A percentile compares a stretch with the other conserved stretches of the same genome.
Conservation (phyloP, 2,888 invertebrate species). For the Spialia ferax region DNA sequence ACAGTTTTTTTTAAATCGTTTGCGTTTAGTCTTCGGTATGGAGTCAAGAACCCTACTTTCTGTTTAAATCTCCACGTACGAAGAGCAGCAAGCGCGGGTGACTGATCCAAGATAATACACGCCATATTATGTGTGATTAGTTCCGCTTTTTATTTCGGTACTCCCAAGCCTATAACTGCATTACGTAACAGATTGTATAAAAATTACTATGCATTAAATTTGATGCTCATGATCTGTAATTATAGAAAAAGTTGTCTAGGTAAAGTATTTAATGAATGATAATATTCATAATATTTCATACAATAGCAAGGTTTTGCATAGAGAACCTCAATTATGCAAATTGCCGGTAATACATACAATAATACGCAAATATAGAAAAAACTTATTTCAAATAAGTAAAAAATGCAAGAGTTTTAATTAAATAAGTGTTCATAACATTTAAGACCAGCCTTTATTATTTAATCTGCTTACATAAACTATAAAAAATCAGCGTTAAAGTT, state of each 20-base stretch:
- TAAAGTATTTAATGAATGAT: too few species aligned
- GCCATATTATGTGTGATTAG: conserved; percentile 51
- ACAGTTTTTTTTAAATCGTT: not conserved
- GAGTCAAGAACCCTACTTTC: conserved; percentile 16
- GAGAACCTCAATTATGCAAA: too few species aligned
- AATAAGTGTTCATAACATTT: too few species aligned
- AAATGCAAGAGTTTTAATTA: too few species aligned
- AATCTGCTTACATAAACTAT: too few species aligned
- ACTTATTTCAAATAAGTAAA: too few species aligned
- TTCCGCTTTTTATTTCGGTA: conserved; percentile 46
- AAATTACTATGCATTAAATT: conserved; percentile 3
- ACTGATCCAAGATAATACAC: conserved; percentile 59
- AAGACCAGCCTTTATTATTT: too few species aligned
- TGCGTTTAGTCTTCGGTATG: not conserved
- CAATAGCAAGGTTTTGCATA: too few species aligned
- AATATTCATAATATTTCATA: too few species aligned
- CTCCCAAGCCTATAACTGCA: conserved; percentile 12
- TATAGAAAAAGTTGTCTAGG: not conserved
- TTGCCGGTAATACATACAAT: too few species aligned
- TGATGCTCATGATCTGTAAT: not conserved
- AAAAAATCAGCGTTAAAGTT: too few species aligned
- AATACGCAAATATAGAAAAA: too few species aligned
- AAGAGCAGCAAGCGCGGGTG: conserved; percentile 55
- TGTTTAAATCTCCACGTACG: conserved; percentile 65
- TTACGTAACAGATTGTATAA: conserved; percentile 32